phyloP scores from a whole-genome alignment of 1,140 invertebrate species.

The Pollicipes pollicipes region DNA sequence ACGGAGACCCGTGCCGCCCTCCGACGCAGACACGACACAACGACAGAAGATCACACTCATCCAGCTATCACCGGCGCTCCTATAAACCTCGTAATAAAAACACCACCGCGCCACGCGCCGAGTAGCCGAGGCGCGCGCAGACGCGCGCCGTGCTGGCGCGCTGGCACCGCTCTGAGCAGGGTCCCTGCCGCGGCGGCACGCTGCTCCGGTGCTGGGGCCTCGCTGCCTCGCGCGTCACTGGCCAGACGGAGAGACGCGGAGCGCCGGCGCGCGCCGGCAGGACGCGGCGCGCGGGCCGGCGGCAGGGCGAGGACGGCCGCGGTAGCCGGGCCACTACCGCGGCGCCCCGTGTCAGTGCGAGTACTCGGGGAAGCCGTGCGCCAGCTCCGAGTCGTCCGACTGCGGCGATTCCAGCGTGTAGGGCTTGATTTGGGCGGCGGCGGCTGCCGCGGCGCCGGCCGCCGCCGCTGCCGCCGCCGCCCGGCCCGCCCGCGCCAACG shows the following conservation, averaged over 20 bases:
- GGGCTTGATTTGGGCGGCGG: neutral
- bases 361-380: neutral
- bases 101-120: conserved; percentile 23
- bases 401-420: neutral
- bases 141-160: too few relatives aligned
- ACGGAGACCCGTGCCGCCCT: too few relatives aligned
- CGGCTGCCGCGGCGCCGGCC: neutral
- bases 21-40: too few relatives aligned
- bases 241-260: conserved; percentile 56
- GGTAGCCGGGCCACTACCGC: neutral
- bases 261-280: conserved; percentile 38
- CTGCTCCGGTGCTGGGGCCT: too few relatives aligned
- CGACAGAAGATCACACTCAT: neutral
- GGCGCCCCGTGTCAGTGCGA: neutral
- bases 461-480: neutral
- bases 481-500: neutral
- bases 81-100: conserved; percentile 9
- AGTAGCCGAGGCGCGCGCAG: conserved; percentile 43
- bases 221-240: too few relatives aligned
- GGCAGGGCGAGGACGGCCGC: too few relatives aligned
- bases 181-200: too few relatives aligned
- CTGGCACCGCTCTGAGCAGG: too few relatives aligned
- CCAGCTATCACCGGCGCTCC: neutral
- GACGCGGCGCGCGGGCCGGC: conserved; percentile 23
- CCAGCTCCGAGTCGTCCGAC: neutral